Percentiles rank a stretch among this genome's conserved stretches.
These are phyloP conservation scores for Triplophysa bombifrons DNA, from an alignment of 2,797 vertebrate genomes.

Conservation along the genomic window DNA sequence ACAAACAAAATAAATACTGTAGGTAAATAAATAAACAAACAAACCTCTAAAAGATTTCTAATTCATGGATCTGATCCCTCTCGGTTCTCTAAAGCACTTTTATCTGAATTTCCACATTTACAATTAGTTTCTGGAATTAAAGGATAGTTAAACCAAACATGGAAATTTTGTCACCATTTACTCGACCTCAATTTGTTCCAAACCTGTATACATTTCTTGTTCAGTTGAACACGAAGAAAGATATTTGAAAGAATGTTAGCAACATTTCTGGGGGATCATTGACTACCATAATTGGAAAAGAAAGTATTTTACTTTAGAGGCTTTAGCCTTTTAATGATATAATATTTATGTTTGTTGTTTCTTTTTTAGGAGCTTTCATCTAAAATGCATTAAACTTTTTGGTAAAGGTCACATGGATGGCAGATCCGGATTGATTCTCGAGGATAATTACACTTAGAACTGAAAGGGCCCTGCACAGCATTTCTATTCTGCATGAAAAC, in stretches of 20 bases:
- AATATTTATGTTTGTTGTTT: background rate
- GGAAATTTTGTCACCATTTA: no score
- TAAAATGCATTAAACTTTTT: constrained; percentile 12
- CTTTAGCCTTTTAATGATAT: background rate
- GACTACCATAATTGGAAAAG: no score
- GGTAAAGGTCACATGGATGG: constrained; percentile 13
- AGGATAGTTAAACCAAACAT: no score
- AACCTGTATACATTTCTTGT: no score
- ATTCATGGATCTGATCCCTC: background rate
- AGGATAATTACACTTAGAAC: constrained; percentile 11
- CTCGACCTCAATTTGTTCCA: no score
- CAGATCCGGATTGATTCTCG: constrained; percentile 14
- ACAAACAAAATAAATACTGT: background rate
- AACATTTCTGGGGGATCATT: no score
- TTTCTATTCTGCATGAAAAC: constrained; percentile 17
- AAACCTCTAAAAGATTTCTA: no score
- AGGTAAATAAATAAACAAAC: background rate
- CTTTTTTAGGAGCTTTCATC: background rate
- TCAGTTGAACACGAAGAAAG: no score
- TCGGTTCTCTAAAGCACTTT: background rate
- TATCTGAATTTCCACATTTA: constrained; percentile 14
- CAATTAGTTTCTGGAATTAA: background rate
- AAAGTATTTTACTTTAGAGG: background rate
- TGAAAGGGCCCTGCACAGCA: background rate
- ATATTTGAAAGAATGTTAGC: no score